Base-by-base conservation (phyloP, 2,113 vertebrate species). In the Oxyruncus cristatus region DNA sequence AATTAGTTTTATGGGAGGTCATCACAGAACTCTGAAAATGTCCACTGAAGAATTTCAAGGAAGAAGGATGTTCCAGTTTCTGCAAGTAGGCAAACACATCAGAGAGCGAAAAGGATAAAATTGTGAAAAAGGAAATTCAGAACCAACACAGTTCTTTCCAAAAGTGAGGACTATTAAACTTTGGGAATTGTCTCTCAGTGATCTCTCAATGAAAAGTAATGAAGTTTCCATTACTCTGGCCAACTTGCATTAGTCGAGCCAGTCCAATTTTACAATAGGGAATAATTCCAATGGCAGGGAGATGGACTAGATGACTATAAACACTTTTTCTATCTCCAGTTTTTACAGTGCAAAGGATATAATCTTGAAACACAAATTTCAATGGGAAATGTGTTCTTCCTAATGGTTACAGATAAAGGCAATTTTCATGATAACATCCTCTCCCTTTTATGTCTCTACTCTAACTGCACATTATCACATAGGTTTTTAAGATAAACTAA, bases 241-340 rank as follows among this genome's bases (percentile, higher is more conserved):
- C 74, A 96, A 70, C 71, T 90, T 78, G 41, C 73, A 50, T 88
- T 76, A 92, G 24, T 81, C 0, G 3, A 95, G 17, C 32, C 81
- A 83, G 52, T 86, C 56, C 44, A 86, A 90, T 93, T 93, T 94
- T 95, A 92, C 74, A 88, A 50, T 46, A 79, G 84, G 80, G 84
- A 95, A 84, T 92, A 94, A 85, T 61, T 95, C 12, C 33, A 88
- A 27, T 67, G 53, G 42, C 30, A 92, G 39, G 74, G 66, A 94
- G 66, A 71, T 67, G 68, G 66, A 73, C 33, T 66, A 80, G 59
- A 76, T 75, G 9, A 88, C 52, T 88, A 30, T 81, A 72, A 96
- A 79, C 0, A 4, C 41, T 42, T 93, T 93, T 89, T 73, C 68
- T 24, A 32, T 41, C 30, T 47, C n/a, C 59, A 56, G 71, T 23